These are phyloP conservation scores for Celastrina argiolus DNA, from an alignment of 2,888 invertebrate genomes.

Conservation along the genomic window DNA sequence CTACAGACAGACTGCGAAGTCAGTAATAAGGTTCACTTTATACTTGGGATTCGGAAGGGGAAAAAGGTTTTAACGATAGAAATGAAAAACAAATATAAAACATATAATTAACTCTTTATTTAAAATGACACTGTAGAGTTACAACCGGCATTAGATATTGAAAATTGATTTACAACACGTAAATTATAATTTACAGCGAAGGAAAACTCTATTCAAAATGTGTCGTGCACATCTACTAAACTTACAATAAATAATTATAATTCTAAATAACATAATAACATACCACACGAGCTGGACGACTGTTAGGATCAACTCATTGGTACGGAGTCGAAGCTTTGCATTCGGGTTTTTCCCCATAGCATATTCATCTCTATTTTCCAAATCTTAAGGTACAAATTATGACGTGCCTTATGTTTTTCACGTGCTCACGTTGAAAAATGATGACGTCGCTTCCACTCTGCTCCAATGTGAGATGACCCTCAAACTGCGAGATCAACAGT, in stretches of 20 bases:
- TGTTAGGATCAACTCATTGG: too few relatives aligned
- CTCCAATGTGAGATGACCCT: too few relatives aligned
- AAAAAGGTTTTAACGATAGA: background rate
- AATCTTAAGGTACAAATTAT: too few relatives aligned
- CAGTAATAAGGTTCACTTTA: too few relatives aligned
- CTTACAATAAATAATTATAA: slow-evolving; percentile 22
- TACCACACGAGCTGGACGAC: slow-evolving; percentile 17
- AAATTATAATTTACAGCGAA: background rate
- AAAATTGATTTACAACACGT: slow-evolving; percentile 3
- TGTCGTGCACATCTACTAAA: slow-evolving; percentile 21
- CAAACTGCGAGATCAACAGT: slow-evolving; percentile 20
- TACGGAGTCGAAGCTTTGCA: too few relatives aligned
- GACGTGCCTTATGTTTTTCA: too few relatives aligned
- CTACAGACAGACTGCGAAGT: too few relatives aligned
- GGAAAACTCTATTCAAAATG: slow-evolving; percentile 10
- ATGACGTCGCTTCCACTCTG: too few relatives aligned
- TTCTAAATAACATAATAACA: slow-evolving; percentile 20
- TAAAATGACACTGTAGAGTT: slow-evolving; percentile 9
- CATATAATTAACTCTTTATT: slow-evolving; percentile 18
- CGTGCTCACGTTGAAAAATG: too few relatives aligned
- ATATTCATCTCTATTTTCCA: too few relatives aligned
- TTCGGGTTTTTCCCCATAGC: too few relatives aligned
- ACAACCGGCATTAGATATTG: slow-evolving; percentile 1
- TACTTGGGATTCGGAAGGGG: too few relatives aligned
- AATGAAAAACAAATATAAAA: slow-evolving; percentile 10